Percentiles rank a stretch among this genome's conserved stretches.
Evolutionary conservation across 2,113 vertebrate genomes (phyloP).

Genomic region (Neopipo cinnamomea): DNA sequence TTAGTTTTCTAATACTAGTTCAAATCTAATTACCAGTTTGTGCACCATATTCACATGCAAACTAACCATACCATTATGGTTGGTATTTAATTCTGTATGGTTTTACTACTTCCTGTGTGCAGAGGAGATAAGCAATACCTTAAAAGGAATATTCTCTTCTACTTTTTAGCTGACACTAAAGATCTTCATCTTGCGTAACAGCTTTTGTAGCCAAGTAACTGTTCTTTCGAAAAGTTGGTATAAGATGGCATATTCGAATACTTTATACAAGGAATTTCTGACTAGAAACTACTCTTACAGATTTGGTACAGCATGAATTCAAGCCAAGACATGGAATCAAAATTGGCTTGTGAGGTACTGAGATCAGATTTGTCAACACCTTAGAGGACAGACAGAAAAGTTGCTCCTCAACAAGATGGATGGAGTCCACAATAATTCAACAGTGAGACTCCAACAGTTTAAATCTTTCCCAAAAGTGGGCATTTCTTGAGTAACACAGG

Average conservation of each 20-base stretch:
- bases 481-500: neutral
- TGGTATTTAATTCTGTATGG: neutral
- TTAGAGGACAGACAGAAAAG: neutral
- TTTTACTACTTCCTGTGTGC: neutral
- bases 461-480: neutral
- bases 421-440: neutral
- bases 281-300: neutral
- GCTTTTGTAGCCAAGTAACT: neutral
- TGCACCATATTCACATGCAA: neutral
- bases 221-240: neutral
- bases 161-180: neutral
- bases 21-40: neutral
- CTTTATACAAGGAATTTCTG: neutral
- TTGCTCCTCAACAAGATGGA: neutral
- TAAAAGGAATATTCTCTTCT: neutral
- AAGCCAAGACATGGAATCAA: neutral
- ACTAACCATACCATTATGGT: neutral
- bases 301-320: neutral
- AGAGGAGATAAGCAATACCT: neutral
- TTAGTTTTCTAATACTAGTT: neutral
- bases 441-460: neutral
- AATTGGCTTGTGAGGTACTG: neutral
- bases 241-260: neutral
- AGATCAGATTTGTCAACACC: neutral
- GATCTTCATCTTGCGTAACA: neutral